A percentile compares a stretch with the other conserved stretches of the same genome.
Conservation (phyloP, 2,113 vertebrate genomes). For the Fregata magnificens region DNA sequence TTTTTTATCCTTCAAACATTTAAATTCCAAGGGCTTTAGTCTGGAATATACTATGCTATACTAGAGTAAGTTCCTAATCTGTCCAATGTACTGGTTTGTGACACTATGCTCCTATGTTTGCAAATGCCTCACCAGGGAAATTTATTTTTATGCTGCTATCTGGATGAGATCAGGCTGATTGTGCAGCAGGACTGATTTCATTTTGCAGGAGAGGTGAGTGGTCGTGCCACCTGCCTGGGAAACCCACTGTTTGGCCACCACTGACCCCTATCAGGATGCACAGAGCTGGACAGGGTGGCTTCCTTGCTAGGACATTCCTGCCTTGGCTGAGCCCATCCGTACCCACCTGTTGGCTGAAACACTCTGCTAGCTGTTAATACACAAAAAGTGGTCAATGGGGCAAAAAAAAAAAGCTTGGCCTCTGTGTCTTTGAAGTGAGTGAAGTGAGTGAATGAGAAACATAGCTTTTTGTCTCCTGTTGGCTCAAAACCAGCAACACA, state of each 20-base stretch:
- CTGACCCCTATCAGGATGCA: not conserved
- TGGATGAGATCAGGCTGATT: not conserved
- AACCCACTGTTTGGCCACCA: not conserved
- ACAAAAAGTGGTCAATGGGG: not conserved
- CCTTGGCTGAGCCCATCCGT: not conserved
- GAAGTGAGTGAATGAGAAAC: not conserved
- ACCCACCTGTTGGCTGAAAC: not conserved
- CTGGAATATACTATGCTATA: not conserved
- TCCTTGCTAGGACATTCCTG: rapidly evolving
- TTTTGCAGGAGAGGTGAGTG: not conserved
- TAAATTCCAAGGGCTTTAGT: not conserved
- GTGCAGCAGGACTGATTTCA: not conserved
- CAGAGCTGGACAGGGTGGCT: not conserved
- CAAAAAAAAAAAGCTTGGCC: not conserved
- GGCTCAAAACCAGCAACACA: not conserved
- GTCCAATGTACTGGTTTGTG: not conserved
- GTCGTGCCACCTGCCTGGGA: rapidly evolving
- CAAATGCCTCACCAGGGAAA: not conserved
- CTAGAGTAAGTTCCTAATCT: not conserved
- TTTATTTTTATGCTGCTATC: not conserved
- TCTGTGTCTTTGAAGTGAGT: not conserved
- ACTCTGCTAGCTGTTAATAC: not conserved
- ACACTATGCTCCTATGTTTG: not conserved
- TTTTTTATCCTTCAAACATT: not conserved
- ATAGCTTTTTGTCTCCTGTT: not conserved